phyloP scores from a whole-genome alignment of 2,888 invertebrate species.

The Onthophagus sagittarius region DNA sequence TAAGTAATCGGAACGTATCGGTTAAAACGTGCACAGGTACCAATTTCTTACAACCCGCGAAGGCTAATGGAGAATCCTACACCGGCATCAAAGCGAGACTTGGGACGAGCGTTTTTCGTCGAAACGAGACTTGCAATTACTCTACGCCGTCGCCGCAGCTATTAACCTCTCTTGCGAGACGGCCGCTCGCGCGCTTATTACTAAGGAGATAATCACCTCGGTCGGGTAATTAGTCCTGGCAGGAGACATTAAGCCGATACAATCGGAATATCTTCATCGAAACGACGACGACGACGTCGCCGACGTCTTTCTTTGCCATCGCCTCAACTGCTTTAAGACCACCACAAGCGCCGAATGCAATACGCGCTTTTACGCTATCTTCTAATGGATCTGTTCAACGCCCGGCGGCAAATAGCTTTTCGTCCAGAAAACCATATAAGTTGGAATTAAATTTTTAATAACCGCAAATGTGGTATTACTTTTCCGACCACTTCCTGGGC shows the following conservation, averaged over 20 bases:
- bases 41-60: background rate
- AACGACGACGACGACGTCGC: too few relatives aligned
- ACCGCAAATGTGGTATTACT: background rate
- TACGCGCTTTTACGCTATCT: background rate
- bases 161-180: background rate
- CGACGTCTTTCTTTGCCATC: background rate
- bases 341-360: background rate
- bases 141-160: background rate
- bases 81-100: background rate
- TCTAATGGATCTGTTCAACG: background rate
- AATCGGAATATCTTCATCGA: constrained; percentile 14
- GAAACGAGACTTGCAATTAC: background rate
- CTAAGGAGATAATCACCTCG: constrained; percentile 5
- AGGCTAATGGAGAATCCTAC: background rate
- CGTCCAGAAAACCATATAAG: background rate
- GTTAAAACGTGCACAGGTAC: background rate
- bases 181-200: background rate
- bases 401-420: background rate
- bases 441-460: background rate
- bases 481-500: background rate
- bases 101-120: background rate
- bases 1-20: background rate
- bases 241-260: constrained; percentile 13
- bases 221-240: constrained; percentile 8
- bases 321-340: background rate